Base-by-base conservation (phyloP, 1,140 invertebrate genomes). In the Antheraea pernyi region DNA sequence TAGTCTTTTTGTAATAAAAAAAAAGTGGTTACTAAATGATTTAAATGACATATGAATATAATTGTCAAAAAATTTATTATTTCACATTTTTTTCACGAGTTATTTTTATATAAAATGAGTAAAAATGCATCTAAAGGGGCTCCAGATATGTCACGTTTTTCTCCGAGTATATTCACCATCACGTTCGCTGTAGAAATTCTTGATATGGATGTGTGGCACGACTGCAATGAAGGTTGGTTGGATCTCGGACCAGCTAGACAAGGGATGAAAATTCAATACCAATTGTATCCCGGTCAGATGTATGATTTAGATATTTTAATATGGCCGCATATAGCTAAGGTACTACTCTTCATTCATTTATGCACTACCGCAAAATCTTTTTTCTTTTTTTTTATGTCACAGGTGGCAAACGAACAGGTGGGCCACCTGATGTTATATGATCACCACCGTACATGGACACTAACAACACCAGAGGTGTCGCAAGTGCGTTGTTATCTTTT, bases 301-400 rank as follows among this genome's bases (percentile, higher is more conserved):
- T 91, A 74, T 72, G 88, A 90, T 18, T 37, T 89, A 19, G 86
- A 91, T 69, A 73, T 91, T n/a, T 60, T 86, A 16, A 82, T 90
- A 59, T 91, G 86, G 85, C 81, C 88, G 39, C 84, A 88, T 70
- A 75, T 75, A 16, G 81, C 80, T 19, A 91, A 91, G 83, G 89
- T 91, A 71, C 63, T n/a, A 30, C 22, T 30, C 22, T 4, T 30
- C 22, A 30, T 30, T 30, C n/a, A 7, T 65, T 18, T 68, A 46
- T 13, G 13, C 16, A 53, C 13, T n/a, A n/a, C 4, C n/a, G n/a
- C n/a, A n/a, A n/a, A n/a, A n/a, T n/a, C n/a, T n/a, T n/a, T n/a
- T n/a, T n/a, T n/a, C n/a, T n/a, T n/a, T n/a, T n/a, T n/a, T n/a
- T n/a, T n/a, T n/a, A n/a, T n/a, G n/a, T n/a, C n/a, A n/a, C n/a